Conservation (phyloP, 2,888 invertebrate genomes). For the Cephus pulcher region DNA sequence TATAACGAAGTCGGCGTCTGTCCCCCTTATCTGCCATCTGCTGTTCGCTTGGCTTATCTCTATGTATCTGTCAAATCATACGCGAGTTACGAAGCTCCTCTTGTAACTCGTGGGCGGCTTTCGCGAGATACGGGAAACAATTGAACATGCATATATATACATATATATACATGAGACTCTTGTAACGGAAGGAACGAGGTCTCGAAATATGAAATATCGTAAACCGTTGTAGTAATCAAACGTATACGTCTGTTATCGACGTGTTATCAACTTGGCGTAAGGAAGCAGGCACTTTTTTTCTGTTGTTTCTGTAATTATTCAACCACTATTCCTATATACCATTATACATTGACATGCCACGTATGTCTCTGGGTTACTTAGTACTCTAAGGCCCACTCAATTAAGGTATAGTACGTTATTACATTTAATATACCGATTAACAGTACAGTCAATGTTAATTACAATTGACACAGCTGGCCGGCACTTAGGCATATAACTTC, state of each 20-base stretch:
- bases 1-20: not conserved
- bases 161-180: too few species aligned
- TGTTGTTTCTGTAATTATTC: not conserved
- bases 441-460: not conserved
- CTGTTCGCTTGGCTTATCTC: conserved; percentile 45
- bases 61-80: conserved; percentile 46
- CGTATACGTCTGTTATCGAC: not conserved
- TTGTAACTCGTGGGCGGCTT: not conserved
- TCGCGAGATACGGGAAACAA: not conserved
- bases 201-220: not conserved
- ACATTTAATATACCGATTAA: not conserved
- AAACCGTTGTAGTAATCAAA: not conserved
- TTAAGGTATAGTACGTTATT: not conserved
- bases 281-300: not conserved
- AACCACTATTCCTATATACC: not conserved
- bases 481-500: not conserved
- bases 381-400: not conserved
- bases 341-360: not conserved
- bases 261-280: not conserved
- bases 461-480: not conserved
- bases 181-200: not conserved
- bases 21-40: conserved; percentile 16
- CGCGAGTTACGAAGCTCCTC: conserved; percentile 35
- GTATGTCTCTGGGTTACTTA: not conserved
- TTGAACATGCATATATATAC: not conserved